phyloP scores from a whole-genome alignment of 1,140 invertebrate genomes.

The Colletes gigas region DNA sequence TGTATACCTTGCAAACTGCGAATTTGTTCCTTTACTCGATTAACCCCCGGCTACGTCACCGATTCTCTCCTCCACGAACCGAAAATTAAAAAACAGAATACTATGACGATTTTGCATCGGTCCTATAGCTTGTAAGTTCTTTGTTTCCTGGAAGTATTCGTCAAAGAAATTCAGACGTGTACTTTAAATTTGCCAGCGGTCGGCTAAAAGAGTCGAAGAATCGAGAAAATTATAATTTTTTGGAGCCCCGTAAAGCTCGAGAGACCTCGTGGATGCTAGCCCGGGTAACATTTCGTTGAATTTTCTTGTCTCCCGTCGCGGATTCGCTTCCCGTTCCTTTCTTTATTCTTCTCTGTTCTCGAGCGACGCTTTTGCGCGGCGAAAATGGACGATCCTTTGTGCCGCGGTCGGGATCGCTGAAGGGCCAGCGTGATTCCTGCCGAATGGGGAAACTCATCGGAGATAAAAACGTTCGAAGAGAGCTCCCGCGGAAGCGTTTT shows the following conservation, averaged over 20 bases:
- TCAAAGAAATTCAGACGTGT: no score
- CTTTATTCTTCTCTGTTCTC: constrained; percentile 12
- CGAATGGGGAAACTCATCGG: constrained; percentile 34
- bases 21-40: no score
- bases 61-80: no score
- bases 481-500: constrained; percentile 22
- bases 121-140: no score
- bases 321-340: not conserved
- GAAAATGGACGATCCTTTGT: constrained; percentile 42
- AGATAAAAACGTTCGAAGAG: constrained; percentile 43
- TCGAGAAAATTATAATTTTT: not conserved
- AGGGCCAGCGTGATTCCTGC: constrained; percentile 37
- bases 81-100: no score
- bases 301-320: not conserved
- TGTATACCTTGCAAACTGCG: no score
- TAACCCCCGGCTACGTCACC: no score
- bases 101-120: no score
- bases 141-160: no score
- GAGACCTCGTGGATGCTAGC: not conserved
- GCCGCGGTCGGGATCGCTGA: constrained; percentile 15
- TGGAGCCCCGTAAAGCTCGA: not conserved
- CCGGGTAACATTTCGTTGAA: not conserved
- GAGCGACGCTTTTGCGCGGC: not conserved
- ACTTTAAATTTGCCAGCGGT: no score
- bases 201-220: no score